These are phyloP conservation scores for Elysia crispata DNA, from an alignment of 2,888 invertebrate genomes.

Conservation along the genomic window DNA sequence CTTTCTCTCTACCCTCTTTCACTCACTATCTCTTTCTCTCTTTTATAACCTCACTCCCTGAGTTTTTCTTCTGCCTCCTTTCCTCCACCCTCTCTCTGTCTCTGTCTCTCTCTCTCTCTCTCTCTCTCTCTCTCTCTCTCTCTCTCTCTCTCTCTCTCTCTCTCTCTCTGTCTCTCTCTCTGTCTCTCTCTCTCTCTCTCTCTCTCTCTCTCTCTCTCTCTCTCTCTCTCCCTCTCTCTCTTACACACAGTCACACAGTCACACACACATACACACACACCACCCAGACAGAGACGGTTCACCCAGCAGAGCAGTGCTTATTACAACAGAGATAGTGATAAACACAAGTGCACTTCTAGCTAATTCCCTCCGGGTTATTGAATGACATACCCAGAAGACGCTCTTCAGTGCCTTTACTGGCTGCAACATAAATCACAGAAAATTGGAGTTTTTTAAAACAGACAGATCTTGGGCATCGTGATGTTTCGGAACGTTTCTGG, in stretches of 20 bases:
- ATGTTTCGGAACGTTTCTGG: too few relatives aligned
- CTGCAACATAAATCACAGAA: not conserved
- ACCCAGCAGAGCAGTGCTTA: not conserved
- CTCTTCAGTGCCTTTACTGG: not conserved
- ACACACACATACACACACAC: not conserved
- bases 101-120: conserved; percentile 20
- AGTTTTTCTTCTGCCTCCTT: not conserved
- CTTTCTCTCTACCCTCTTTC: too few relatives aligned
- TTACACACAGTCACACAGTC: conserved; percentile 10
- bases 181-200: conserved; percentile 20
- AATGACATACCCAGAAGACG: not conserved
- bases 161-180: conserved; percentile 5
- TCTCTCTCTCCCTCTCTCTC: conserved; percentile 12
- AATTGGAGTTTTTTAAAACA: not conserved
- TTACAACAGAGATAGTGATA: too few relatives aligned
- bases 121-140: not conserved
- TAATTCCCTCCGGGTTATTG: not conserved
- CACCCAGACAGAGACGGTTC: not conserved
- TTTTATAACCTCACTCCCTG: not conserved
- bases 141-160: not conserved
- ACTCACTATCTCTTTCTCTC: conserved; percentile 5
- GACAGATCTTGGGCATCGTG: too few relatives aligned
- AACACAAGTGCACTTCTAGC: too few relatives aligned
- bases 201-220: conserved; percentile 33
- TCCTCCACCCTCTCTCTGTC: conserved; percentile 3